Percentiles rank a stretch among this genome's conserved stretches.
These are phyloP conservation scores for Junco hyemalis DNA, from an alignment of 2,113 vertebrate genomes.

Conservation along the genomic window DNA sequence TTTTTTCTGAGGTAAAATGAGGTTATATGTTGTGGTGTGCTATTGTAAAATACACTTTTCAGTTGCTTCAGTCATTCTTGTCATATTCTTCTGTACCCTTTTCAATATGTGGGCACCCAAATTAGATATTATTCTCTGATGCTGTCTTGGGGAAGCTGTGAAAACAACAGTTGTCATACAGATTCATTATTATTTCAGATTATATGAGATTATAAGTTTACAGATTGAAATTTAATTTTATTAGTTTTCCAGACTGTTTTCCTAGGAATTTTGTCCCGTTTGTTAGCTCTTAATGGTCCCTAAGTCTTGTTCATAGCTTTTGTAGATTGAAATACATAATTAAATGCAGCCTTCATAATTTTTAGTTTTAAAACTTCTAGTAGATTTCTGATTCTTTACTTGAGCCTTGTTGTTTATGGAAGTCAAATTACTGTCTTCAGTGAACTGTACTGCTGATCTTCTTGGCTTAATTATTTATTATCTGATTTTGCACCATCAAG, in stretches of 20 bases:
- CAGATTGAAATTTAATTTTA: not conserved
- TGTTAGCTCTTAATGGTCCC: not conserved
- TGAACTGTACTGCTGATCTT: not conserved
- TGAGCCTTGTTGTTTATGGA: not conserved
- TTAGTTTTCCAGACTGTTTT: not conserved
- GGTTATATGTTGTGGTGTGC: not conserved
- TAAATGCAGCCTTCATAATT: not conserved
- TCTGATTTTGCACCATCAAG: not conserved
- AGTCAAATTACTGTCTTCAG: not conserved
- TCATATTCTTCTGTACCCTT: not conserved
- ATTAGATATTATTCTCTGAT: not conserved
- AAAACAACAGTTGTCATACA: not conserved
- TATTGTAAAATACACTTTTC: not conserved
- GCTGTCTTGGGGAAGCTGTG: not conserved
- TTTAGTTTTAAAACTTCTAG: not conserved
- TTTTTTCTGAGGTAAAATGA: not conserved
- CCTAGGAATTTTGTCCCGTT: fast-evolving
- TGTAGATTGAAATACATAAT: not conserved
- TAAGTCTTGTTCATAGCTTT: not conserved
- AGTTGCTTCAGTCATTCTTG: not conserved
- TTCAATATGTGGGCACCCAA: not conserved
- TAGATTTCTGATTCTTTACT: not conserved
- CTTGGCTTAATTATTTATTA: not conserved
- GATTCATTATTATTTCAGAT: not conserved
- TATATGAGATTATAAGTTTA: not conserved